Percentiles rank a stretch among this genome's conserved stretches.
phyloP scores from a whole-genome alignment of 1,140 invertebrate genomes.

The Meloidogyne floridensis region DNA sequence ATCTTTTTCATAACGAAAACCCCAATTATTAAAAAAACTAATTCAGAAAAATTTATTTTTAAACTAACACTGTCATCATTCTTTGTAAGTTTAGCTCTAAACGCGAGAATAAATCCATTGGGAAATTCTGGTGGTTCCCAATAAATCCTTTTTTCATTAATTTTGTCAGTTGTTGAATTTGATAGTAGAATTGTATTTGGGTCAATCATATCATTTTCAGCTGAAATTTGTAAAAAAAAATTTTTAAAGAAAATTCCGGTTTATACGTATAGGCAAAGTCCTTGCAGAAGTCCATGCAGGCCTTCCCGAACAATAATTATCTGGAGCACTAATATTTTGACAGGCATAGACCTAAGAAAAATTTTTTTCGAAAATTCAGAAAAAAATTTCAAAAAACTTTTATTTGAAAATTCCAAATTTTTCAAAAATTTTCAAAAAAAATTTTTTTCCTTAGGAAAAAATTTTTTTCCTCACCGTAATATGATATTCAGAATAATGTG shows the following conservation, averaged over 20 bases:
- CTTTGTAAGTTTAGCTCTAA: slow-evolving; percentile 44
- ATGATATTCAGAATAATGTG: slow-evolving; percentile 69
- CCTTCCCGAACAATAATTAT: slow-evolving; percentile 43
- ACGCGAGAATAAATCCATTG: slow-evolving; percentile 57
- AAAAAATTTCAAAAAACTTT: too few species aligned
- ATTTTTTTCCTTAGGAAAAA: slow-evolving; percentile 27
- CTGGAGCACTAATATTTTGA: slow-evolving; percentile 47
- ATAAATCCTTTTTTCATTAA: slow-evolving; percentile 36
- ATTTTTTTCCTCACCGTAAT: slow-evolving; percentile 66
- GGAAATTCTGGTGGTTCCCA: slow-evolving; percentile 52
- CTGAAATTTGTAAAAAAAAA: slow-evolving; percentile 29
- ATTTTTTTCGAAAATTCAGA: neutral
- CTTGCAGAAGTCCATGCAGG: slow-evolving; percentile 42
- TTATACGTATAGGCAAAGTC: slow-evolving; percentile 46
- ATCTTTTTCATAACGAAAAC: too few species aligned
- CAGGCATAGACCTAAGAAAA: slow-evolving; percentile 50
- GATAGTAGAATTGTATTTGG: slow-evolving; percentile 37
- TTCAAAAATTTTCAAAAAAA: neutral
- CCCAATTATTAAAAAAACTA: neutral
- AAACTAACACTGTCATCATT: slow-evolving; percentile 42
- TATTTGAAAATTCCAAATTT: neutral
- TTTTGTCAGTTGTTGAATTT: slow-evolving; percentile 36
- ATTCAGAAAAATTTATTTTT: slow-evolving; percentile 17
- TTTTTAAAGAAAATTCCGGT: neutral
- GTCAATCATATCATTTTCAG: slow-evolving; percentile 53